Base-by-base conservation (phyloP, 2,888 invertebrate genomes). In the Pherbina coryleti region DNA sequence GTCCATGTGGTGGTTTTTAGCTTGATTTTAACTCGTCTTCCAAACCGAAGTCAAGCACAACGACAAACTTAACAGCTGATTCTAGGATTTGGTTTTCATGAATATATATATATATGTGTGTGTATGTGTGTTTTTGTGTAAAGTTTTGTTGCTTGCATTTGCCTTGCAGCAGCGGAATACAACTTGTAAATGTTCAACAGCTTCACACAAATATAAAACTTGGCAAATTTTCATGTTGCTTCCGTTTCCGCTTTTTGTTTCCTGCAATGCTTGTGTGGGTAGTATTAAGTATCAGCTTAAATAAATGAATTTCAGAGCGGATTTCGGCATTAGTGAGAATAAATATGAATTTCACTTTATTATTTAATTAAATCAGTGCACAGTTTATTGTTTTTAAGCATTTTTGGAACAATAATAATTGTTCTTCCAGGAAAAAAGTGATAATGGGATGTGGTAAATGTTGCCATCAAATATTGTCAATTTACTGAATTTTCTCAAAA, bases 221-320 rank as follows among this genome's bases (percentile, higher is more conserved):
- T 69, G 69, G 69, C 69, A 44, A 60, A 62, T 60, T 49, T 28
- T 73, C 62, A 5, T 60, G 72, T 60, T 73, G 44, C 49, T 62
- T 28, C 62, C 71, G 71, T 37, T 62, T 72, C 57, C 55, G 62
- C 17, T n/a, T 62, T 28, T 70, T 19, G 44, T 53, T 19, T 64
- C n/a, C 28, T 64, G 5, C n/a, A 64, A 14, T 17, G 8, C 28
- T 64, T 34, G 17, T n/a, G n/a, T 25, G n/a, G 64, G n/a, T 25
- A 8, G 64, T n/a, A 34, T 34, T 31, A 64, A 25, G 60, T 0
- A 22, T 60, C 11, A 44, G 44, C 44, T 44, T 44, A 44, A 66
- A 37, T 66, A 44, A 49, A 9, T 22, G 49, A 17, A 31, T 70
- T 34, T 53, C 70, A 55, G 31, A 55, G 53, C 11, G 19, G 28